Evolutionary conservation across 2,888 invertebrate species (phyloP).

Genomic region (Pseudococcus longispinus): DNA sequence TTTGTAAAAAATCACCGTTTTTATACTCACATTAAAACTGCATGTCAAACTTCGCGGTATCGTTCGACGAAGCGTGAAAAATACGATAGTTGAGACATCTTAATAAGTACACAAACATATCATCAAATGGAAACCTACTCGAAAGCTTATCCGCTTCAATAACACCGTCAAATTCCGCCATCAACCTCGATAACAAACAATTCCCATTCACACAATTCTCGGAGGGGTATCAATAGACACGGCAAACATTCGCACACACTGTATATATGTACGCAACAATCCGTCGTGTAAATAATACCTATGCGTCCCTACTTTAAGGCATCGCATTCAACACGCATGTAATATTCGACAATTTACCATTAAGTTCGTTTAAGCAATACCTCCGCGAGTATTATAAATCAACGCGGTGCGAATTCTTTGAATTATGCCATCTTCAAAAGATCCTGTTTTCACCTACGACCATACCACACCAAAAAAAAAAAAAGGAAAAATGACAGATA

Average conservation of each 20-base stretch:
- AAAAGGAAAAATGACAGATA: not conserved
- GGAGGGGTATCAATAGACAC: not conserved
- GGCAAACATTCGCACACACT: constrained; percentile 16
- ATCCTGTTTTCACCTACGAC: not conserved
- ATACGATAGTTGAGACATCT: not conserved
- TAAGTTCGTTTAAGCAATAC: constrained; percentile 38
- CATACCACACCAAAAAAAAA: not conserved
- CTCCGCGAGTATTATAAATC: not conserved
- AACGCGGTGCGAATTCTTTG: constrained; percentile 7
- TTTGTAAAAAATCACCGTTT: not conserved
- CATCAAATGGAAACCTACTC: constrained; percentile 14
- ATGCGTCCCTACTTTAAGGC: not conserved
- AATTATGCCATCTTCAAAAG: not conserved
- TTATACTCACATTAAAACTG: not conserved
- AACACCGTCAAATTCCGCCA: constrained; percentile 28
- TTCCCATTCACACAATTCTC: constrained; percentile 18
- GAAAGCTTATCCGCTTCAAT: constrained; percentile 19
- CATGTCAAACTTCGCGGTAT: not conserved
- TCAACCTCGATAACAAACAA: constrained; percentile 2
- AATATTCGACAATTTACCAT: constrained; percentile 16
- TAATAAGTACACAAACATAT: constrained; percentile 24
- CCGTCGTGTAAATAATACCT: constrained; percentile 9
- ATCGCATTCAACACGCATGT: constrained; percentile 10
- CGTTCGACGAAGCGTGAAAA: not conserved
- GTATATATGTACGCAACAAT: not conserved